phyloP scores from a whole-genome alignment of 2,888 invertebrate species.

The Doris montereyensis region DNA sequence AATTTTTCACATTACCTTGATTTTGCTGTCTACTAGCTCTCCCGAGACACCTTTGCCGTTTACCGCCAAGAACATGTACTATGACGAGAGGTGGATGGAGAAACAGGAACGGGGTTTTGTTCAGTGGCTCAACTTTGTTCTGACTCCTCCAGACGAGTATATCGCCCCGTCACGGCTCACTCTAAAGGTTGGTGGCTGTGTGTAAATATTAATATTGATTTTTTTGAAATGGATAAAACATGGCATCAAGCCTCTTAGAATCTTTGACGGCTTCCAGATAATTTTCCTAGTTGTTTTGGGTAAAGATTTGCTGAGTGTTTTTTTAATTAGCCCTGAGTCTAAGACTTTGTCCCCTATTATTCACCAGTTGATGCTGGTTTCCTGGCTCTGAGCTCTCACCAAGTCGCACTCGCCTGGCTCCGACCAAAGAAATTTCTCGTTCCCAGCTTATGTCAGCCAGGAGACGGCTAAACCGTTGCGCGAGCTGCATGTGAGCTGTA shows the following conservation, averaged over 20 bases:
- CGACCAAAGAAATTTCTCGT: constrained; percentile 72
- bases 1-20: no score
- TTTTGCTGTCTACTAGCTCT: no score
- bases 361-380: constrained; percentile 67
- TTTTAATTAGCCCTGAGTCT: neutral
- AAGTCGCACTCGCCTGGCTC: constrained; percentile 58
- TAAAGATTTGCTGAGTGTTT: neutral
- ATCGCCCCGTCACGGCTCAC: constrained; percentile 52
- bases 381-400: constrained; percentile 51
- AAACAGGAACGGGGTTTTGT: constrained; percentile 74
- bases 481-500: constrained; percentile 77
- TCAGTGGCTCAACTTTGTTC: constrained; percentile 74
- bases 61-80: constrained; percentile 74
- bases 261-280: no score
- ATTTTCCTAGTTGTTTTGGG: no score
- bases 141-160: constrained; percentile 73
- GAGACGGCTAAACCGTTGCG: constrained; percentile 70
- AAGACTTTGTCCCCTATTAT: no score
- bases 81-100: constrained; percentile 74
- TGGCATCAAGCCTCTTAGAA: no score
- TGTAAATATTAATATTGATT: neutral
- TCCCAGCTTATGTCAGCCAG: constrained; percentile 70
- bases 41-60: constrained; percentile 69
- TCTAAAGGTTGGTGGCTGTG: constrained; percentile 53
- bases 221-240: no score